Evolutionary conservation across 2,113 vertebrate genomes (phyloP).

Genomic region (Cyanoramphus novaezelandiae): DNA sequence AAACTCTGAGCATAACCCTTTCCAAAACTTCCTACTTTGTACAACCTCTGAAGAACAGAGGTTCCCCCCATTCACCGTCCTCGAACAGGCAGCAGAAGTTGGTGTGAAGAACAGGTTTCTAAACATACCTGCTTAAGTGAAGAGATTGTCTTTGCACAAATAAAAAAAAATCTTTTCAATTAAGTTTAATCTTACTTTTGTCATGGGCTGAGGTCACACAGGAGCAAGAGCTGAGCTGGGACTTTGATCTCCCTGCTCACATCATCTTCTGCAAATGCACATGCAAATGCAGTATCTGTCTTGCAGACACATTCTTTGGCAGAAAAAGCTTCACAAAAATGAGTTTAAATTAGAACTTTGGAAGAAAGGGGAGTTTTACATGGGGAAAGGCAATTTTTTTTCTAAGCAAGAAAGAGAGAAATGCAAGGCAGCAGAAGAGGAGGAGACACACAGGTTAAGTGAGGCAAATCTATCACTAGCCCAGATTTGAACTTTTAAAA

Average conservation of each 20-base stretch:
- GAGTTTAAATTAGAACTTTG: neutral
- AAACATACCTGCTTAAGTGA: neutral
- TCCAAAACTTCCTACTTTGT: neutral
- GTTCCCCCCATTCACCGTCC: neutral
- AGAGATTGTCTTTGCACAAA: neutral
- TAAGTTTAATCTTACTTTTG: neutral
- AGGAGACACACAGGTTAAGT: neutral
- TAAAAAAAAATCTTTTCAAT: too few relatives aligned
- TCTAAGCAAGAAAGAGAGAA: neutral
- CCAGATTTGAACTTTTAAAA: neutral
- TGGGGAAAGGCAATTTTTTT: neutral
- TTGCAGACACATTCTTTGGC: too few relatives aligned
- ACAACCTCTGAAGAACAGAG: neutral
- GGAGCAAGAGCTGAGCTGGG: neutral
- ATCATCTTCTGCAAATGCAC: neutral
- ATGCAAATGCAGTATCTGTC: fast-evolving
- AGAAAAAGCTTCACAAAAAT: neutral
- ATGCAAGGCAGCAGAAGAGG: neutral
- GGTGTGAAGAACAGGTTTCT: neutral
- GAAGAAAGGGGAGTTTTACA: neutral
- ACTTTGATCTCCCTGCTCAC: neutral
- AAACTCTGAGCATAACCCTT: neutral
- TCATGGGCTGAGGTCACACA: neutral
- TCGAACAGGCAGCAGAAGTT: neutral
- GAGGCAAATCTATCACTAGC: neutral